Evolutionary conservation across 2,888 invertebrate species (phyloP), one percentile per base, ranked within the genome.

Genomic region (Orgyia antiqua): DNA sequence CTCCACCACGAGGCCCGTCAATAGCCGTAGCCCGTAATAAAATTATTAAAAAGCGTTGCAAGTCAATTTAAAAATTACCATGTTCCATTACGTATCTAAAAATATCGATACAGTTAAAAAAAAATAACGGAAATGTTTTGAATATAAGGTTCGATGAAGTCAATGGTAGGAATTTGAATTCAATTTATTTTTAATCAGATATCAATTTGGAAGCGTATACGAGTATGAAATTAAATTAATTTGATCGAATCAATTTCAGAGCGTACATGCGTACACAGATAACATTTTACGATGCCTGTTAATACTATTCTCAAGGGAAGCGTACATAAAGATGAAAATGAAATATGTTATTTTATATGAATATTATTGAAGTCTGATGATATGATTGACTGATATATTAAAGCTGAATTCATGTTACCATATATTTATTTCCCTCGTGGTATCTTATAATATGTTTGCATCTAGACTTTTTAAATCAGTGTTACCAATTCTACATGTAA

Each of bases 31-130:
- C n/a, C n/a, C n/a, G n/a, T n/a, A n/a, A n/a, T n/a, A n/a, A n/a
- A n/a, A n/a, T n/a, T n/a, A n/a, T n/a, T n/a, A n/a, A n/a, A n/a
- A n/a, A n/a, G n/a, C n/a, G n/a, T n/a, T n/a, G n/a, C n/a, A n/a
- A n/a, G n/a, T n/a, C n/a, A n/a, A n/a, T n/a, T n/a, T n/a, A 39
- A 36, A 44, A 47, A 39, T 29, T 37, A 33, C 26, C 42, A 51
- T 33, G 41, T 44, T 35, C 34, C 33, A 47, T 51, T 43, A 47
- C 38, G 20, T 42, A 44, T 39, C 32, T 44, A 44, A 55, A 47
- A 47, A 37, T 51, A 51, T 41, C 28, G 33, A 30, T 30, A 26
- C 38, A 30, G 21, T 2, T 17, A 24, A 31, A 29, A 29, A 33
- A 24, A 29, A n/a, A n/a, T n/a, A n/a, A 28, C 25, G 13, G 13